A percentile compares a stretch with the other conserved stretches of the same genome.
phyloP scores from a whole-genome alignment of 2,888 invertebrate species.

The Parnassius glacialis region DNA sequence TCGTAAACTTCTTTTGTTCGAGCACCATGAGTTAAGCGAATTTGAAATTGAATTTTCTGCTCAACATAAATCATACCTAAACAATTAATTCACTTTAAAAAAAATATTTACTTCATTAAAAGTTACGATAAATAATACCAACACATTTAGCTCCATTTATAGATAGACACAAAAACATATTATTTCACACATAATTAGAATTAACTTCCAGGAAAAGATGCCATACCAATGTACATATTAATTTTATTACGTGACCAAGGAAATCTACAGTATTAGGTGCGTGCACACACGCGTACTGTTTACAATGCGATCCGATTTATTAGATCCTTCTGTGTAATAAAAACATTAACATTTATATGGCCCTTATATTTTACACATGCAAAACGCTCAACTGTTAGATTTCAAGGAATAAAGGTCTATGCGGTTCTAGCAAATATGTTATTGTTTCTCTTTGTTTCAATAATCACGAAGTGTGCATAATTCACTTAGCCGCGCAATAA shows the following conservation, averaged over 20 bases:
- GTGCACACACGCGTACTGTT: conserved; percentile 5
- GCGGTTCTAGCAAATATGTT: not conserved
- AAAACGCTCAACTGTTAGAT: conserved; percentile 1
- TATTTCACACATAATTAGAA: not conserved
- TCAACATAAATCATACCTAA: too few species aligned
- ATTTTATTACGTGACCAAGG: conserved; percentile 17
- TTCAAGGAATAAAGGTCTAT: conserved; percentile 15
- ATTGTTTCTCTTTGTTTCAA: conserved; percentile 14
- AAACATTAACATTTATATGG: conserved; percentile 20
- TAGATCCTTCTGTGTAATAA: conserved; percentile 4
- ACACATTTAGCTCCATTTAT: not conserved
- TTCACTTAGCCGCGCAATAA: not conserved
- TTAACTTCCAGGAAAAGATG: conserved; percentile 17
- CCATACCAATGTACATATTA: conserved; percentile 8
- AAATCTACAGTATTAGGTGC: conserved; percentile 11
- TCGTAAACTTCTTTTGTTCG: too few species aligned
- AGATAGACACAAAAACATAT: not conserved
- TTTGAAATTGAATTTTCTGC: too few species aligned
- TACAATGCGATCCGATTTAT: conserved; percentile 6
- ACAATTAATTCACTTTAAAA: not conserved
- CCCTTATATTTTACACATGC: conserved; percentile 17
- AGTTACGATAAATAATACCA: not conserved
- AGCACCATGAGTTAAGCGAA: too few species aligned
- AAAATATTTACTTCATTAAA: not conserved
- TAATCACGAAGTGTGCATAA: conserved; percentile 9